Percentiles rank a stretch among this genome's conserved stretches.
Conservation (phyloP, 2,113 vertebrate genomes). For the Centropus bengalensis region DNA sequence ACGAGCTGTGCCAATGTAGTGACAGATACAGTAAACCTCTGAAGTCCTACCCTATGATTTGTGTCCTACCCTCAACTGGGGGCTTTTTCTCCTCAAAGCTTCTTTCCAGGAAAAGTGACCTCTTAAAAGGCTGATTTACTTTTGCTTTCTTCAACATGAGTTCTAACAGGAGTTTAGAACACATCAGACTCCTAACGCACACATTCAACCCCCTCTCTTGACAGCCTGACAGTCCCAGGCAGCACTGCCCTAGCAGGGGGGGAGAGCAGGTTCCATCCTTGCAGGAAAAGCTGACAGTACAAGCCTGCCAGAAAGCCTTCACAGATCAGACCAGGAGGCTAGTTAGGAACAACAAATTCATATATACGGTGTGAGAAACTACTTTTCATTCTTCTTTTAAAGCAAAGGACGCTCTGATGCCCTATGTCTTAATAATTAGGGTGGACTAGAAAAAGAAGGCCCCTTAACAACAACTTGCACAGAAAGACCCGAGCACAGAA, state of each 20-base stretch:
- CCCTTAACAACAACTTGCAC: neutral
- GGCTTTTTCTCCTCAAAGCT: conserved; percentile 14
- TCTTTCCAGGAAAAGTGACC: neutral
- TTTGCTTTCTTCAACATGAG: neutral
- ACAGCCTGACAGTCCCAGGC: neutral
- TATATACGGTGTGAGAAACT: neutral
- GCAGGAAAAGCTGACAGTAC: neutral
- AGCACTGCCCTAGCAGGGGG: neutral
- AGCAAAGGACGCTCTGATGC: neutral
- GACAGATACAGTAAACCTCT: neutral
- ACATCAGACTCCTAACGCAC: neutral
- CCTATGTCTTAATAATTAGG: neutral
- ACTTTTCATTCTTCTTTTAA: neutral
- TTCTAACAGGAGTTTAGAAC: neutral
- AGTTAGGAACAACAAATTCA: neutral
- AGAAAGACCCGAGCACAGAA: neutral
- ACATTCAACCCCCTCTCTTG: neutral
- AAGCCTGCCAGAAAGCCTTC: neutral
- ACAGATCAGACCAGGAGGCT: neutral
- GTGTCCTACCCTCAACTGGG: neutral
- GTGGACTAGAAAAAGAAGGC: neutral
- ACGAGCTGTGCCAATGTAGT: neutral
- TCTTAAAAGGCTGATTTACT: neutral
- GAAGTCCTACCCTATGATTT: neutral
- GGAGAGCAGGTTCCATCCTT: neutral